phyloP scores from a whole-genome alignment of 1,140 invertebrate species.

The Drosophila erecta region DNA sequence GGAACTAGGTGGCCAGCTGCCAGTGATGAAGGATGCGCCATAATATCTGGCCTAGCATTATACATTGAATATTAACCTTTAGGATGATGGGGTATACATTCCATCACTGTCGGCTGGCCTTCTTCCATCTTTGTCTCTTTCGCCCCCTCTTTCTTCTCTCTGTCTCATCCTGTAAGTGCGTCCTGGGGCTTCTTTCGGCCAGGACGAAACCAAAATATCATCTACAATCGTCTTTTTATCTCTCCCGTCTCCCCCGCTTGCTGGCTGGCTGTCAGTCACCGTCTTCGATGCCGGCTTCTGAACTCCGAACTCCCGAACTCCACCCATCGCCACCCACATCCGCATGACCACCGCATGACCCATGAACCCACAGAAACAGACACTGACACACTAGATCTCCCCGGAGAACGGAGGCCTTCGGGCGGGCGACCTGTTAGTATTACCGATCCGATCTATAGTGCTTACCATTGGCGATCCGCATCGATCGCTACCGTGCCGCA shows the following conservation, averaged over 20 bases:
- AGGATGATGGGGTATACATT: not conserved
- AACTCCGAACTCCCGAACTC: slow-evolving; percentile 26
- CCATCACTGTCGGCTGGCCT: slow-evolving; percentile 38
- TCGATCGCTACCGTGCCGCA: slow-evolving; percentile 6
- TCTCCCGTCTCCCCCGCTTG: slow-evolving; percentile 39
- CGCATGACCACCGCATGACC: slow-evolving; percentile 33
- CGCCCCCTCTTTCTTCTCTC: slow-evolving; percentile 20
- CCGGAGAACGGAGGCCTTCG: slow-evolving; percentile 39
- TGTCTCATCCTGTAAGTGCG: slow-evolving; percentile 37
- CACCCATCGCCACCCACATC: slow-evolving; percentile 21
- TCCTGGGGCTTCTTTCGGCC: slow-evolving; percentile 38
- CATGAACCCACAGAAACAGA: slow-evolving; percentile 51
- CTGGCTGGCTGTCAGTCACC: slow-evolving; percentile 49
- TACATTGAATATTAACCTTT: too few species aligned
- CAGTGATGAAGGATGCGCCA: not conserved
- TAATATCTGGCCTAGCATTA: too few species aligned
- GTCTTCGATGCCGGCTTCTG: slow-evolving; percentile 73
- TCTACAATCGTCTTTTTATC: slow-evolving; percentile 49
- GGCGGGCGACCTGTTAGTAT: slow-evolving; percentile 50
- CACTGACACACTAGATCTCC: slow-evolving; percentile 35
- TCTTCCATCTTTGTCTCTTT: slow-evolving; percentile 13
- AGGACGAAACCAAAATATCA: slow-evolving; percentile 35
- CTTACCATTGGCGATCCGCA: not conserved
- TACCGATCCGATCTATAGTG: slow-evolving; percentile 7
- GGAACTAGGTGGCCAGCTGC: not conserved